These are phyloP conservation scores for Siniperca undulata DNA, from an alignment of 2,797 vertebrate species.

Conservation along the genomic window DNA sequence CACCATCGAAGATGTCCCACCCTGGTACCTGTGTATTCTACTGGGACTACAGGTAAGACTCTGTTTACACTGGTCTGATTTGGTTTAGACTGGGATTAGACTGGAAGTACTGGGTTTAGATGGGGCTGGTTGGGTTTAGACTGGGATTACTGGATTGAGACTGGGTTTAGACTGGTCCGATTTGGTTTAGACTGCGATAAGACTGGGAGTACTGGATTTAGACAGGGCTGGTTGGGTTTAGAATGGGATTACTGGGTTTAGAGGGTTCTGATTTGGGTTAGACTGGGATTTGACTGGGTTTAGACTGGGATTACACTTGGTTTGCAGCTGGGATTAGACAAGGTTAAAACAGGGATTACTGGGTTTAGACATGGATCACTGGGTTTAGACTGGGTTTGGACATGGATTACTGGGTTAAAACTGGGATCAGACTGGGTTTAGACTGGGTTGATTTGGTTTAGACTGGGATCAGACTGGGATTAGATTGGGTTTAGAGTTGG, in stretches of 20 bases:
- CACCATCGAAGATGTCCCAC: conserved; percentile 93
- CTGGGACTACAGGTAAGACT: conserved; percentile 93
- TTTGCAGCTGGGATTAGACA: no score
- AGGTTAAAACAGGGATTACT: no score
- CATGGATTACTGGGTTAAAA: no score
- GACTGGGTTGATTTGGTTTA: no score
- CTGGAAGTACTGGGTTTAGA: no score
- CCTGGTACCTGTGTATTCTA: conserved; percentile 95
- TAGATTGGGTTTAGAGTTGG: not conserved
- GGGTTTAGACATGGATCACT: no score
- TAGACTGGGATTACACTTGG: not conserved
- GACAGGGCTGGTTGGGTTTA: not conserved
- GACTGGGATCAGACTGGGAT: no score
- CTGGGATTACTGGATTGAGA: not conserved
- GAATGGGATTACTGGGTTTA: no score
- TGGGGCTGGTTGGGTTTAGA: no score
- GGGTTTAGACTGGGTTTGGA: not conserved
- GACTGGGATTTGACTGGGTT: not conserved
- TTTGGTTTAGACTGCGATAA: not conserved
- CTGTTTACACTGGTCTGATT: not conserved
- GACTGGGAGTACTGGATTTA: not conserved
- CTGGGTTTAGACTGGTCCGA: no score
- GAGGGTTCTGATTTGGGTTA: not conserved
- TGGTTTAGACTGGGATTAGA: not conserved
- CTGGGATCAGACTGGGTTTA: no score